Percentiles rank a stretch among this genome's conserved stretches.
Conservation (phyloP, 2,113 vertebrate species). For the Mirounga angustirostris region DNA sequence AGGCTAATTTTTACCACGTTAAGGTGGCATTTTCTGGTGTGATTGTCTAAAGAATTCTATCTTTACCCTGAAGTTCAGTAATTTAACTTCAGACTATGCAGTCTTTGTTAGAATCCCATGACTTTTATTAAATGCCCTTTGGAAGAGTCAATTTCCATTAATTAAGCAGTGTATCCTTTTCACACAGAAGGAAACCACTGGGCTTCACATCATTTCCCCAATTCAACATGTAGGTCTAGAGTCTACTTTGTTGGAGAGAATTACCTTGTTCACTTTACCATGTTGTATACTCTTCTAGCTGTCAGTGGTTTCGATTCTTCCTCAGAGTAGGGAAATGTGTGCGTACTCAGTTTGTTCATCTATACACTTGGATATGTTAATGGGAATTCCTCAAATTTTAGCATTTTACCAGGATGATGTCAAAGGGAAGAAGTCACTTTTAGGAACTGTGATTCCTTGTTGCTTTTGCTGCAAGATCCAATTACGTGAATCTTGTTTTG, state of each 20-base stretch:
- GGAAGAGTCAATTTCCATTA: slow-evolving; percentile 23
- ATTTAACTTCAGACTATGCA: not conserved
- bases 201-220: not conserved
- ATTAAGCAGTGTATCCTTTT: not conserved
- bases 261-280: not conserved
- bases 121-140: not conserved
- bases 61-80: slow-evolving; percentile 45
- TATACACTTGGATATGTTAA: not conserved
- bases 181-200: not conserved
- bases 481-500: not conserved
- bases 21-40: not conserved
- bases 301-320: not conserved
- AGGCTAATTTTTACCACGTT: slow-evolving; percentile 21
- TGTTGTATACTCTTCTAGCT: not conserved
- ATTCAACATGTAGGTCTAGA: not conserved
- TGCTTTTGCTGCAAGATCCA: not conserved
- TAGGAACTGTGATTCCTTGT: not conserved
- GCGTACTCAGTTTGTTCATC: not conserved
- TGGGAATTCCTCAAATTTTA: not conserved
- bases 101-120: slow-evolving; percentile 33
- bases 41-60: slow-evolving; percentile 38
- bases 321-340: not conserved
- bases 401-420: not conserved
- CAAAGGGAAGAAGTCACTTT: not conserved
- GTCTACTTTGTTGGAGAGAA: not conserved